Evolutionary conservation across 1,140 invertebrate genomes (phyloP), one percentile per base, ranked within the genome.

Genomic region (Caerostris darwini): DNA sequence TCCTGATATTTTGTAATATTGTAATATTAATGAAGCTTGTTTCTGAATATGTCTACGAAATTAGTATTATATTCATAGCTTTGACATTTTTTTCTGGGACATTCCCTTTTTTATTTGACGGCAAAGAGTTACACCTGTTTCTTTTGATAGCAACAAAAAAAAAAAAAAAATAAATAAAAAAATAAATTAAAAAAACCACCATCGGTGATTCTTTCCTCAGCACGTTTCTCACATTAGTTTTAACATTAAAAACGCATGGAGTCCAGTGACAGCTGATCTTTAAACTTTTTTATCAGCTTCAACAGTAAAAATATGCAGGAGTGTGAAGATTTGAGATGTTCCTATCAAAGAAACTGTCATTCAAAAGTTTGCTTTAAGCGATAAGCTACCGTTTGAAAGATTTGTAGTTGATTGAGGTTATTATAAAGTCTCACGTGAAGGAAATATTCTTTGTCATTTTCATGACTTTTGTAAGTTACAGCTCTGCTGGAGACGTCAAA

Each of bases 301-400:
- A 7, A 50, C 71, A 50, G 53, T 77, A 77, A 77, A 77, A 77
- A 77, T 34, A 77, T 53, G 34, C 10, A 77, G 3, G 50, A 77
- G 10, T 77, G 69, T 5, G 34, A 77, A 77, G 71, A 77, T 77
- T 77, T 77, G 50, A 53, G 12, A 77, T 12, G 34, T 34, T 77
- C 71, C 7, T 77, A 77, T 77, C 71, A 77, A 77, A 77, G 3
- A 34, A 77, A 77, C 53, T 77, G 71, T 77, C 71, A 77, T 77
- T 77, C 34, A 77, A 77, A 50, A 34, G 71, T 77, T 77, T 77
- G 34, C 50, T 14, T 34, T 53, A 77, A 77, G 69, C 34, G 71
- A 77, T 77, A 77, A 77, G 71, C 50, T 77, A 14, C 71, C 10
- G 53, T 77, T 77, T 34, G 19, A 77, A 12, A 77, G 34, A 77